These are phyloP conservation scores for Sebastes diaconus DNA, from an alignment of 2,797 vertebrate species.

Conservation along the genomic window DNA sequence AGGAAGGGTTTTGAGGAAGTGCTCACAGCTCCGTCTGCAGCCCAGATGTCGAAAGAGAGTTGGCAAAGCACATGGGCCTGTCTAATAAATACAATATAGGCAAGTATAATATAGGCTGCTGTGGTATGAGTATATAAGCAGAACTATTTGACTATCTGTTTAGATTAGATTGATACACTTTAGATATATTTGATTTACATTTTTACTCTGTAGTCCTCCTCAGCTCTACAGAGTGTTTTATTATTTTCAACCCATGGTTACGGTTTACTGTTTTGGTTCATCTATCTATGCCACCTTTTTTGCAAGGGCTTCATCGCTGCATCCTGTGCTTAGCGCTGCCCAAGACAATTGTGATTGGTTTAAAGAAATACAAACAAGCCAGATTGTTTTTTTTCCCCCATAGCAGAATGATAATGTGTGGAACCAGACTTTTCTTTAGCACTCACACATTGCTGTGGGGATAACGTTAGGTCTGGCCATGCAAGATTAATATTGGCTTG, in stretches of 20 bases:
- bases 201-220: neutral
- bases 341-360: too few species aligned
- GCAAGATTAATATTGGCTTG: too few species aligned
- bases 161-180: neutral
- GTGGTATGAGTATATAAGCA: neutral
- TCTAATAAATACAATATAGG: constrained; percentile 34
- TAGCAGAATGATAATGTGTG: too few species aligned
- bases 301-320: too few species aligned
- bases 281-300: too few species aligned
- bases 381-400: too few species aligned
- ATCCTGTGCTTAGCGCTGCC: too few species aligned
- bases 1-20: constrained; percentile 30
- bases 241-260: too few species aligned
- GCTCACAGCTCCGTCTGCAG: constrained; percentile 53
- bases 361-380: too few species aligned
- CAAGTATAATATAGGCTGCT: neutral
- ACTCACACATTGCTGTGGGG: too few species aligned
- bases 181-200: neutral
- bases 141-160: neutral
- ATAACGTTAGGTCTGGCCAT: fast-evolving
- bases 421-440: too few species aligned
- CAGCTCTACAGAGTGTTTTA: neutral
- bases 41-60: constrained; percentile 63
- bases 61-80: constrained; percentile 23
- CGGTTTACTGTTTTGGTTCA: neutral